Conservation (phyloP, 2,113 vertebrate genomes). For the Sinocyclocheilus anshuiensis region DNA sequence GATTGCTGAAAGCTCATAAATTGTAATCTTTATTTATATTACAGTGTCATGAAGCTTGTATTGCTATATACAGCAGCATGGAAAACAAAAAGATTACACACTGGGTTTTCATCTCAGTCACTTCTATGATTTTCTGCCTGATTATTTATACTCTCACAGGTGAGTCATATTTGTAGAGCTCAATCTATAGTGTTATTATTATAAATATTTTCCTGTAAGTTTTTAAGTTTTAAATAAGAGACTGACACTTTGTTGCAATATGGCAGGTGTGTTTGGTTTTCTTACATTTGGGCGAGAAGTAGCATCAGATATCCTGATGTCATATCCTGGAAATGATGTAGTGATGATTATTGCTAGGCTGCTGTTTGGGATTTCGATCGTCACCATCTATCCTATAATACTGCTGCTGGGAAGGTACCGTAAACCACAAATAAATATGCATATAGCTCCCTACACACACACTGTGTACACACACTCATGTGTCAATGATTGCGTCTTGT, state of each 20-base stretch:
- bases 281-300: conserved; percentile 84
- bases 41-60: conserved; percentile 91
- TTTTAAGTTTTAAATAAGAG: background rate
- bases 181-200: background rate
- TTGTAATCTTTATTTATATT: conserved; percentile 47
- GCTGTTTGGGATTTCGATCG: conserved; percentile 86
- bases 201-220: background rate
- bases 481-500: background rate
- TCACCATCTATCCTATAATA: conserved; percentile 94
- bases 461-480: background rate
- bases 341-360: conserved; percentile 83
- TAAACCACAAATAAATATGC: background rate
- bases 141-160: conserved; percentile 84
- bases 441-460: background rate
- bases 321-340: conserved; percentile 84
- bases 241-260: background rate
- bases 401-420: conserved; percentile 89
- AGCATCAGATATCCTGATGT: conserved; percentile 90
- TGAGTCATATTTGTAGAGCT: conserved; percentile 50
- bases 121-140: conserved; percentile 90
- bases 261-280: conserved; percentile 87
- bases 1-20: conserved; percentile 1
- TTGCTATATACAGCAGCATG: conserved; percentile 95
- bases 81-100: conserved; percentile 80
- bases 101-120: conserved; percentile 84